phyloP scores from a whole-genome alignment of 2,888 invertebrate species.

The Scaptodrosophila latifasciaeformis region DNA sequence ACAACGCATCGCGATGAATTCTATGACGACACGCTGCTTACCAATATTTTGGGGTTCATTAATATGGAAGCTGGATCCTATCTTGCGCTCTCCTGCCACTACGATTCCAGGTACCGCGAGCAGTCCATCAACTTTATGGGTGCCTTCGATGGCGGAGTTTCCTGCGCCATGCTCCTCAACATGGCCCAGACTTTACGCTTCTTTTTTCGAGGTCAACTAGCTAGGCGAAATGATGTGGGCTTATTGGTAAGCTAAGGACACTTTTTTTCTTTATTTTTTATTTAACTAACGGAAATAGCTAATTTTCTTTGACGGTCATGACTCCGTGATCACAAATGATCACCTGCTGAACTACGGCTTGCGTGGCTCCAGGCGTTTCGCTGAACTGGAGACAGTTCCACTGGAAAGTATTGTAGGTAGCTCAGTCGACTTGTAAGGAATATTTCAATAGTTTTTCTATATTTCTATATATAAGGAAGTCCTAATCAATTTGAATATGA shows the following conservation, averaged over 20 bases:
- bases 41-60: constrained; percentile 82
- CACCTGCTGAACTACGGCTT: constrained; percentile 79
- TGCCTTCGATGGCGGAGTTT: constrained; percentile 96
- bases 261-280: constrained; percentile 76
- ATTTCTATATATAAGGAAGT: constrained; percentile 86
- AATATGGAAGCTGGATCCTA: constrained; percentile 80
- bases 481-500: constrained; percentile 89
- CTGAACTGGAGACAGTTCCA: constrained; percentile 78
- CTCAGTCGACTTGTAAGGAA: constrained; percentile 34
- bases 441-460: too few species aligned
- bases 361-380: constrained; percentile 94
- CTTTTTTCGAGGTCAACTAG: constrained; percentile 71
- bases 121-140: constrained; percentile 66
- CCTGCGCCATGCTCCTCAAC: constrained; percentile 92
- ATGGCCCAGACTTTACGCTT: constrained; percentile 79
- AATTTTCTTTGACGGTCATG: constrained; percentile 98
- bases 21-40: constrained; percentile 54
- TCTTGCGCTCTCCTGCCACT: constrained; percentile 84
- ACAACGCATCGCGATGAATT: constrained; percentile 7
- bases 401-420: constrained; percentile 79
- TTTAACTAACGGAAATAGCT: too few species aligned
- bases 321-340: constrained; percentile 90
- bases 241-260: constrained; percentile 25
- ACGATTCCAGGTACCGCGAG: constrained; percentile 82
- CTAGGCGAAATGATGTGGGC: constrained; percentile 77